A percentile compares a stretch with the other conserved stretches of the same genome.
These are phyloP conservation scores for Columbina picui DNA, from an alignment of 2,113 vertebrate genomes.

Conservation along the genomic window DNA sequence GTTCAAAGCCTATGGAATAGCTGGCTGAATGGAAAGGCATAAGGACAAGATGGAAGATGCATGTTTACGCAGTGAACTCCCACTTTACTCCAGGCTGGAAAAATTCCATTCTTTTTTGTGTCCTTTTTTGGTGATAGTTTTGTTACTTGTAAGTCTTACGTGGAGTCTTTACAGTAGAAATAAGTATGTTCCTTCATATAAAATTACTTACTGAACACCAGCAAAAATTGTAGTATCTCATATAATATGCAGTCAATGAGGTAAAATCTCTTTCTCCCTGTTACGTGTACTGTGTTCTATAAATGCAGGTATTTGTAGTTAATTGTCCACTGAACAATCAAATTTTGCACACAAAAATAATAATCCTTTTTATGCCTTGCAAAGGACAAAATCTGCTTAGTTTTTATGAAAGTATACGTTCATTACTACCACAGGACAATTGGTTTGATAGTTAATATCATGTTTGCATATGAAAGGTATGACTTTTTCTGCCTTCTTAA, in stretches of 20 bases:
- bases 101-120: fast-evolving
- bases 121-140: not conserved
- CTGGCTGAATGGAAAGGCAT: not conserved
- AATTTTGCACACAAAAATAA: not conserved
- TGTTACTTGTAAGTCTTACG: not conserved
- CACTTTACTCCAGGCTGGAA: not conserved
- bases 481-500: not conserved
- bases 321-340: not conserved
- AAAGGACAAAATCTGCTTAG: not conserved
- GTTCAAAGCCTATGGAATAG: not conserved
- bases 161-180: not conserved
- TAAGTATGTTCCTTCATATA: not conserved
- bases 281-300: not conserved
- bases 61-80: not conserved
- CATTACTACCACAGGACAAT: not conserved
- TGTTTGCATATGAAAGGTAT: not conserved
- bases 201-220: not conserved
- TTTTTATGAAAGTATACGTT: not conserved
- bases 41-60: not conserved
- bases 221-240: not conserved
- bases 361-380: not conserved
- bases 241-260: not conserved
- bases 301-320: not conserved
- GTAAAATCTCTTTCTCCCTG: not conserved
- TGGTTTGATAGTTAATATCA: not conserved